Evolutionary conservation across 2,797 vertebrate genomes (phyloP).

Genomic region (Xenentodon cancila): DNA sequence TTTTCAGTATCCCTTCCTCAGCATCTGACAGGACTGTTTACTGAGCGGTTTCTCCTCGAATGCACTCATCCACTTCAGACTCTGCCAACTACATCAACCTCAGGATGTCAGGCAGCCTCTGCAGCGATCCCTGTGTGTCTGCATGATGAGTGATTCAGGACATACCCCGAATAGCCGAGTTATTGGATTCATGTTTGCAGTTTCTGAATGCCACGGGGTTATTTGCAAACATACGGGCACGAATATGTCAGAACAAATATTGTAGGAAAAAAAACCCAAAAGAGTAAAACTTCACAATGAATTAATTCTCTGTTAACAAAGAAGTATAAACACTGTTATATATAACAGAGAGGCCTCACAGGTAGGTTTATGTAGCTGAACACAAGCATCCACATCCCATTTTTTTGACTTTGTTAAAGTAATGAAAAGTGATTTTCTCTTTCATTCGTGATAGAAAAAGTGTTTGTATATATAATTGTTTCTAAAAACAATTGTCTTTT

Average conservation of each 20-base stretch:
- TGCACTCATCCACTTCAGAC: conserved; percentile 43
- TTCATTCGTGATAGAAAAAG: conserved; percentile 20
- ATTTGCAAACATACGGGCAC: background rate
- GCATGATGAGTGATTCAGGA: conserved; percentile 27
- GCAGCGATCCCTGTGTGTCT: conserved; percentile 18
- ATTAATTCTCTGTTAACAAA: background rate
- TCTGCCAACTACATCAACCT: conserved; percentile 53
- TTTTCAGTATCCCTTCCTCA: conserved; percentile 2
- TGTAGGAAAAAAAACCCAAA: background rate
- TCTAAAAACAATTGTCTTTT: conserved; percentile 30
- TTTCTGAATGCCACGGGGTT: conserved; percentile 4
- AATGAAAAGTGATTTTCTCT: conserved; percentile 25
- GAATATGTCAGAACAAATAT: background rate
- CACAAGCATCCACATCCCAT: background rate
- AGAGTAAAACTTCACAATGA: background rate
- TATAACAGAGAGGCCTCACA: background rate
- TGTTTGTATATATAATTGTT: conserved; percentile 23
- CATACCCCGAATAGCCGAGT: background rate
- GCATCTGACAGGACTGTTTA: conserved; percentile 28
- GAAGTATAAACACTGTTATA: background rate
- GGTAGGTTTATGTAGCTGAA: conserved; percentile 6
- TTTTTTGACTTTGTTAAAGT: conserved; percentile 47
- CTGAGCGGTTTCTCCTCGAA: conserved; percentile 49
- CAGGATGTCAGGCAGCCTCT: conserved; percentile 45
- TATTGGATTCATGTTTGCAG: conserved; percentile 18